These are phyloP conservation scores for Contarinia nasturtii DNA, from an alignment of 1,140 invertebrate species.

Conservation along the genomic window DNA sequence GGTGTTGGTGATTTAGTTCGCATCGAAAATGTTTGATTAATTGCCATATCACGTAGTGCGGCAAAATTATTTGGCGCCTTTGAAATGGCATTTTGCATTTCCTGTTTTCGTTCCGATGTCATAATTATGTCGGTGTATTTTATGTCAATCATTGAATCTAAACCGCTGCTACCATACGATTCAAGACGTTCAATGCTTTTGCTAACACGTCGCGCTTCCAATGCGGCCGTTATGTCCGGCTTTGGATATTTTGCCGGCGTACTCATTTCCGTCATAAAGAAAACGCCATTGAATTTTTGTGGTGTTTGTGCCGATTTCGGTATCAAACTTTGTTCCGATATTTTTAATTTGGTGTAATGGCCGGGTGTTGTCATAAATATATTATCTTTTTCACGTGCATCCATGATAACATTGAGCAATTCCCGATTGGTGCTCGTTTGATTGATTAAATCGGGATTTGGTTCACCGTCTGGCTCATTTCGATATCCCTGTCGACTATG, in stretches of 20 bases:
- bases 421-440: conserved; percentile 30
- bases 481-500: conserved; percentile 19
- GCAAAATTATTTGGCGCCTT: conserved; percentile 20
- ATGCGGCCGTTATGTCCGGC: conserved; percentile 29
- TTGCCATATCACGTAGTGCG: conserved; percentile 12
- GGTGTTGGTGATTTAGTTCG: conserved; percentile 9
- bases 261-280: conserved; percentile 24
- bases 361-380: conserved; percentile 22
- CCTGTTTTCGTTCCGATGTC: conserved; percentile 24
- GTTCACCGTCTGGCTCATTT: conserved; percentile 22
- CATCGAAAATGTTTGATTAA: conserved; percentile 16
- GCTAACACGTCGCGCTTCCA: conserved; percentile 35
- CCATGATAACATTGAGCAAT: conserved; percentile 29
- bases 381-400: conserved; percentile 25
- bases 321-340: conserved; percentile 12
- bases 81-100: conserved; percentile 25
- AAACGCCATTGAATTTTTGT: conserved; percentile 28
- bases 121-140: too few species aligned
- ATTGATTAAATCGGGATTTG: conserved; percentile 17
- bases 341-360: conserved; percentile 19
- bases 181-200: conserved; percentile 62
- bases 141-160: conserved; percentile 53
- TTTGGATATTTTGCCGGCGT: conserved; percentile 20
- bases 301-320: conserved; percentile 12
- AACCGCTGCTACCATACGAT: conserved; percentile 30